phyloP scores from a whole-genome alignment of 2,888 invertebrate species.

The Ormyrus pomaceus region DNA sequence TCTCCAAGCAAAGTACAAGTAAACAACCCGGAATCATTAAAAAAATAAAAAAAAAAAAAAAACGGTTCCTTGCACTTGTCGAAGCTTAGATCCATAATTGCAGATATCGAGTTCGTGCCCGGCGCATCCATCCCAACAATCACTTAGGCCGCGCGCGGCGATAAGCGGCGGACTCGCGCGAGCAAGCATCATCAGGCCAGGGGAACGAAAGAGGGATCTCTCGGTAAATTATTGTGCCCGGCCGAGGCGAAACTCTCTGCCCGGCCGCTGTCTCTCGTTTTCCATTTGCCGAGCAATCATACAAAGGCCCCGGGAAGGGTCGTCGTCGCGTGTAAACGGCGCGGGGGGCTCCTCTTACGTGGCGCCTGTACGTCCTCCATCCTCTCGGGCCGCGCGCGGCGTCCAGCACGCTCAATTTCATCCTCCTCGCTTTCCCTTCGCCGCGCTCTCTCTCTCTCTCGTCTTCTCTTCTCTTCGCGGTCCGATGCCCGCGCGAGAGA shows the following conservation, averaged over 20 bases:
- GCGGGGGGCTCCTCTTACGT: conserved; percentile 35
- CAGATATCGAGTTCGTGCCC: not conserved
- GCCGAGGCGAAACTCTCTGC: conserved; percentile 14
- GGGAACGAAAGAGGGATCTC: not conserved
- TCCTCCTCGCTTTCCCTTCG: conserved; percentile 2
- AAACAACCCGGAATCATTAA: too few species aligned
- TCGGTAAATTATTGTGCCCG: conserved; percentile 33
- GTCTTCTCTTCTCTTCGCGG: not conserved
- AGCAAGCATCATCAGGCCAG: not conserved
- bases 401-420: conserved; percentile 33
- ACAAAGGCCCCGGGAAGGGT: conserved; percentile 20
- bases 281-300: conserved; percentile 41
- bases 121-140: conserved; percentile 14
- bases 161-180: not conserved
- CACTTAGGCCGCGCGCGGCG: conserved; percentile 7
- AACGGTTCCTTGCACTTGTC: too few species aligned
- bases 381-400: not conserved
- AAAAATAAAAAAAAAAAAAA: too few species aligned
- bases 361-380: conserved; percentile 32
- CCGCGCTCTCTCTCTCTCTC: not conserved
- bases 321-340: conserved; percentile 29
- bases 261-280: not conserved
- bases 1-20: too few species aligned
- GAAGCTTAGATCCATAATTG: too few species aligned
- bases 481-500: not conserved